Base-by-base conservation (phyloP, 2,797 vertebrate species). In the Cyprinella venusta region DNA sequence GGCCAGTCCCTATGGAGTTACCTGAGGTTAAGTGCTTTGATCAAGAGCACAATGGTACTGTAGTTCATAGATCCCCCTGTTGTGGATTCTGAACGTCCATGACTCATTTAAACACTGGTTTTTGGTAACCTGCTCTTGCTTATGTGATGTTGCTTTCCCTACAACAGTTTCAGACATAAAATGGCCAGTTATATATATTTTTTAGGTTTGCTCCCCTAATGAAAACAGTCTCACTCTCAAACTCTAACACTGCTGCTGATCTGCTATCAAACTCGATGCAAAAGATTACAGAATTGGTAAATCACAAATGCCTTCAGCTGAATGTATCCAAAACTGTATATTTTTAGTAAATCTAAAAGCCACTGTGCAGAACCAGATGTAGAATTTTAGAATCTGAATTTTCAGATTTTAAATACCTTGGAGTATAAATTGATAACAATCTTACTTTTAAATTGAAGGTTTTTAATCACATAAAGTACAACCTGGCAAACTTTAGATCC, bases 1-100 rank as follows among this genome's bases (percentile, higher is more conserved):
- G 38, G 76, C 24, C 26, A 77, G 81, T 78, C 82, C 67, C 67
- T 78, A 30, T 52, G 67, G 67, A 40, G 75, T 40, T 19, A 61
- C 65, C 54, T 59, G 65, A 15, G 72, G 81, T 26, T 12, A 36
- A 59, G 24, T 54, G 65, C 67, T 78, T 83, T 78, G 40, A 83
- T 83, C 65, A 50, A 38, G 65, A 68, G 65, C 65, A 59, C n/a
- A 63, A 70, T 78, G 24, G 19, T 48, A 16, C 45, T 48, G 45
- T 48, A 71, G 74, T 83, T 71, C 42, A 76, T 76, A 56, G 24
- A 48, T 24, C 38, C 64, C 13, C 48, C 13, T 18, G 30, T 48
- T 50, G 40, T 63, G 75, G 26, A 7, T 18, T 69, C 45, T 69
- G 67, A 80, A 42, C 3, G 2, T 30, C 30, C 4, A 0, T n/a